Percentiles rank a stretch among this genome's conserved stretches.
Conservation (phyloP, 2,888 invertebrate species). For the Drosophila neotestacea region DNA sequence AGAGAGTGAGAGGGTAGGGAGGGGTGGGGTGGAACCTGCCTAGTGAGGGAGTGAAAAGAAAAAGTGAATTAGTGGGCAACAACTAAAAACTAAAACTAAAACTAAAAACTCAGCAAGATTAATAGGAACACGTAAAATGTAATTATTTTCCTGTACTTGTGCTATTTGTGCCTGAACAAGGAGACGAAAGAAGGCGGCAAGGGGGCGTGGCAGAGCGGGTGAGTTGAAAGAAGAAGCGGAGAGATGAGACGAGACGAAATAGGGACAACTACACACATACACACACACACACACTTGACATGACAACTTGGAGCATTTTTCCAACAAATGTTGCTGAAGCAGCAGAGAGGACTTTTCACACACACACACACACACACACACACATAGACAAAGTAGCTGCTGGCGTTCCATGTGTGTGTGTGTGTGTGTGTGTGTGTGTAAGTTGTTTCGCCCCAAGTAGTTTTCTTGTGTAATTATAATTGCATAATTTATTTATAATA, state of each 20-base stretch:
- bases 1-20: too few species aligned
- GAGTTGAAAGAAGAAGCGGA: neutral
- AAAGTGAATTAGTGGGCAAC: conserved; percentile 77
- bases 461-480: conserved; percentile 82
- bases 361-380: conserved; percentile 19
- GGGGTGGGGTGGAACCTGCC: neutral
- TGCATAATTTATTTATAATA: conserved; percentile 81
- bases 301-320: conserved; percentile 76
- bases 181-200: neutral
- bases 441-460: conserved; percentile 79
- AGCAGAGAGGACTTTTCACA: conserved; percentile 40
- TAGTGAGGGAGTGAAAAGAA: conserved; percentile 36
- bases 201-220: neutral
- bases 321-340: conserved; percentile 48
- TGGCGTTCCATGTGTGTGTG: conserved; percentile 27
- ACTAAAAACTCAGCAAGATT: conserved; percentile 81
- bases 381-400: conserved; percentile 28
- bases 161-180: conserved; percentile 62
- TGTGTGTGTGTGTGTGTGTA: conserved; percentile 29
- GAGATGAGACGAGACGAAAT: conserved; percentile 17
- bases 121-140: conserved; percentile 81
- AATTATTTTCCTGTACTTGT: conserved; percentile 80
- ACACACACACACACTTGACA: conserved; percentile 51
- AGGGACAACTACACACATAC: conserved; percentile 20
- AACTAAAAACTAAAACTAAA: conserved; percentile 68